phyloP scores from a whole-genome alignment of 2,113 vertebrate genomes.

The Menura novaehollandiae region DNA sequence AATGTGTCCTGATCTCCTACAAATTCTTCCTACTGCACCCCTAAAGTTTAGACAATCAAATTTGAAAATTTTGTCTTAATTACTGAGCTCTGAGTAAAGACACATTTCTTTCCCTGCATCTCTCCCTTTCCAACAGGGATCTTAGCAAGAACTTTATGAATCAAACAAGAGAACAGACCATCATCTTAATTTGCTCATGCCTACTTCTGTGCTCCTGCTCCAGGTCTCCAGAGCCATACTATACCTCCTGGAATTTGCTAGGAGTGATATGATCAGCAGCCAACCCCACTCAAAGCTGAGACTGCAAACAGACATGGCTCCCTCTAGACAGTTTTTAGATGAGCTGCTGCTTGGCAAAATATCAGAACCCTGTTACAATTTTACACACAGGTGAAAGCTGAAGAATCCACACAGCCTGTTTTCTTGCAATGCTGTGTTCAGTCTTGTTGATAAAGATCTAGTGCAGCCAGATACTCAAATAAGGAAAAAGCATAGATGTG shows the following conservation, averaged over 20 bases:
- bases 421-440: not conserved
- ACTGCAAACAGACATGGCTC: not conserved
- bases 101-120: not conserved
- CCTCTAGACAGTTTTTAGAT: not conserved
- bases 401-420: not conserved
- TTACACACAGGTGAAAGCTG: not conserved
- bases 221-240: not conserved
- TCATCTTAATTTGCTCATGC: not conserved
- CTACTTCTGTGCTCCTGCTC: not conserved
- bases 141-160: not conserved
- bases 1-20: not conserved
- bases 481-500: not conserved
- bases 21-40: not conserved
- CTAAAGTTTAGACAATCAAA: not conserved
- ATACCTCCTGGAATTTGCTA: not conserved
- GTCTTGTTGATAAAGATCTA: not conserved
- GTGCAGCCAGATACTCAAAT: fast-evolving
- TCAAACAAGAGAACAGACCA: not conserved
- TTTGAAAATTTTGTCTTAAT: not conserved
- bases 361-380: not conserved
- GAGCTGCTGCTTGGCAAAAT: not conserved
- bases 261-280: not conserved
- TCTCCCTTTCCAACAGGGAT: not conserved
- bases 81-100: not conserved
- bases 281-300: not conserved